Evolutionary conservation across 2,888 invertebrate species (phyloP), one percentile per base, ranked within the genome.

Genomic region (Lutraria lutraria): DNA sequence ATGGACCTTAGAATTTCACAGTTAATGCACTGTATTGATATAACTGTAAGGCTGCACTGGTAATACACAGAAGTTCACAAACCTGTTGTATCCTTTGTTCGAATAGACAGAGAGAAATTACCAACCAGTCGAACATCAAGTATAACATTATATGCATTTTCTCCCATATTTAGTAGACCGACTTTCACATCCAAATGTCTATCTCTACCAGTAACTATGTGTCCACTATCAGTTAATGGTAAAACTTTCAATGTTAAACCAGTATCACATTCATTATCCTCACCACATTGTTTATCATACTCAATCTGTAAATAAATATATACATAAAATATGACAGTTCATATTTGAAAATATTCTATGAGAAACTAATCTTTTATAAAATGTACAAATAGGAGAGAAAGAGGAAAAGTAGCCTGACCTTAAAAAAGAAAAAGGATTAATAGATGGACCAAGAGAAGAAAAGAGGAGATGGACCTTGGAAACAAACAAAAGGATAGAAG

Each of bases 221-320:
- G 85, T 3, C 86, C 89, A 29, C 68, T 87, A 25, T 88, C 85
- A 6, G 90, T 79, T 15, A 92, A 60, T 0, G 92, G 88, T 25
- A 81, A 60, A 6, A 92, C 76, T 80, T 89, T 87, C 82, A 92
- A 34, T 16, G 80, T 72, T 15, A 92, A 80, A 19, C 84, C 83
- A 4, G 92, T 90, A 56, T 92, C 89, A 82, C 92, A 92, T 21
- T 85, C 72, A 52, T 92, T 92, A 68, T 92, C 92, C 0, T 72
- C 63, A 6, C 92, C 92, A 81, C 92, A 92, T 53, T 92, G 89
- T 76, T 92, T 92, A 82, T 92, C 91, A 72, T 92, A 92, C 81
- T 92, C 88, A 34, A 92, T 92, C 92, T 92, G 81, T 16, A 72
- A 87, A 43, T 43, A 43, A 43, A 43, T 43, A 43, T 8, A 43